Evolutionary conservation across 1,140 invertebrate species (phyloP), one percentile per base, ranked within the genome.

Genomic region (Penaeus indicus): DNA sequence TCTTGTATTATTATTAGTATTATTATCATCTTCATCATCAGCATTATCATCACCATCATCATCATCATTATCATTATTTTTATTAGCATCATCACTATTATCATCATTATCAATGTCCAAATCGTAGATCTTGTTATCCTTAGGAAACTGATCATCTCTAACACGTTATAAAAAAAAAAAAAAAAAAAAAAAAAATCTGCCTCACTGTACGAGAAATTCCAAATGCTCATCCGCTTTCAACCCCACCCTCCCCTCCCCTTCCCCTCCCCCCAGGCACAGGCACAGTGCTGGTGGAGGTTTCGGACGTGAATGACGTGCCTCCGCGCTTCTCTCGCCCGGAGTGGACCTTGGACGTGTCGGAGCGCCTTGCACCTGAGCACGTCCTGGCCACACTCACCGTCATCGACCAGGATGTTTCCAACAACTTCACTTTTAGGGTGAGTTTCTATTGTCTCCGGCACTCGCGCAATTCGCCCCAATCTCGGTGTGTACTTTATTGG

Each of bases 301-400:
- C 90, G 32, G 93, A 93, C 90, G 90, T 91, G 79, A 91, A 91
- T 69, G 92, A 92, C 90, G 92, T 92, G 92, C 91, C 91, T 11
- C 93, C 93, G 0, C 91, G 92, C 22, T 93, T 93, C 90, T 92
- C 91, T 47, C 91, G 92, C 78, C 91, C 91, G 19, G 92, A 93
- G 79, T 93, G 93, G 92, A 91, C 90, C 22, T 92, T 93, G 38
- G 92, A 93, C 75, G 92, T 93, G 85, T 92, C 93, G 27, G 93
- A 93, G 62, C 92, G 92, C 81, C 93, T 92, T 32, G 91, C 92
- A 87, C 90, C 91, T 78, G 91, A 93, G 27, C 92, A 92, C 19
- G 92, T 93, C 61, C 90, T 91, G 22, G 92, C 93, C 25, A 93
- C 93, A 21, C 89, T 93, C 16, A 91, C 93, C 27, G 92, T 93